Percentiles rank a stretch among this genome's conserved stretches.
Evolutionary conservation across 2,888 invertebrate species (phyloP).

Genomic region (Drosophila kambysellisi): DNA sequence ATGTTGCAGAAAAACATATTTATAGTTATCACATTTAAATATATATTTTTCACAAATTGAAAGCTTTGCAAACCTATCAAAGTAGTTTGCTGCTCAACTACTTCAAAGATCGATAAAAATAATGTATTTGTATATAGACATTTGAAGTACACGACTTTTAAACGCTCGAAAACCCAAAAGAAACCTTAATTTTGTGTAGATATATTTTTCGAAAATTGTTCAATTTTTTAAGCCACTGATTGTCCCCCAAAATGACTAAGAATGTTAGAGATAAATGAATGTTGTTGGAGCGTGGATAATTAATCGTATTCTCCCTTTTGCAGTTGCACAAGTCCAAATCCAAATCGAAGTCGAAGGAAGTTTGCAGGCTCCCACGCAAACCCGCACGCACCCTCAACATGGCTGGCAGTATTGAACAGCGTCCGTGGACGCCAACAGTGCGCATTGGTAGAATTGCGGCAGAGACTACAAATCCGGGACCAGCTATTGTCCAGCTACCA

Average conservation of each 20-base stretch:
- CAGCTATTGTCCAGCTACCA: constrained; percentile 93
- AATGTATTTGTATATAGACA: not conserved
- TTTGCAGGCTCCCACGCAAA: constrained; percentile 52
- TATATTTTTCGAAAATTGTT: not conserved
- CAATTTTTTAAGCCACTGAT: not conserved
- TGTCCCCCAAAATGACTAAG: constrained; percentile 18
- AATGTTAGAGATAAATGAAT: constrained; percentile 12
- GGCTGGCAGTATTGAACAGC: constrained; percentile 90
- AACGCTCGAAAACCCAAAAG: not conserved
- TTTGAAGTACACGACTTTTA: not conserved
- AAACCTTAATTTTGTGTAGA: constrained; percentile 8
- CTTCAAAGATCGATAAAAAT: not conserved
- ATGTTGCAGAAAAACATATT: not conserved
- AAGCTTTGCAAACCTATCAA: not conserved
- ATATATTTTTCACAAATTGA: not conserved
- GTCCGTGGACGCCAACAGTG: constrained; percentile 96
- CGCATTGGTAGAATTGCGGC: constrained; percentile 95
- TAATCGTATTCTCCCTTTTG: not conserved
- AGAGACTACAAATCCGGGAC: constrained; percentile 94
- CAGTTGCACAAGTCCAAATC: constrained; percentile 12
- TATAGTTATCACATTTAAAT: not conserved
- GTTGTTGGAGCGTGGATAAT: too few species aligned
- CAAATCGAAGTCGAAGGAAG: constrained; percentile 19
- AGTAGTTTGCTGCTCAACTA: not conserved
- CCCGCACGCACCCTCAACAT: constrained; percentile 69